A percentile compares a stretch with the other conserved stretches of the same genome.
Conservation (phyloP, 2,888 invertebrate species). For the Ectemnius continuus region DNA sequence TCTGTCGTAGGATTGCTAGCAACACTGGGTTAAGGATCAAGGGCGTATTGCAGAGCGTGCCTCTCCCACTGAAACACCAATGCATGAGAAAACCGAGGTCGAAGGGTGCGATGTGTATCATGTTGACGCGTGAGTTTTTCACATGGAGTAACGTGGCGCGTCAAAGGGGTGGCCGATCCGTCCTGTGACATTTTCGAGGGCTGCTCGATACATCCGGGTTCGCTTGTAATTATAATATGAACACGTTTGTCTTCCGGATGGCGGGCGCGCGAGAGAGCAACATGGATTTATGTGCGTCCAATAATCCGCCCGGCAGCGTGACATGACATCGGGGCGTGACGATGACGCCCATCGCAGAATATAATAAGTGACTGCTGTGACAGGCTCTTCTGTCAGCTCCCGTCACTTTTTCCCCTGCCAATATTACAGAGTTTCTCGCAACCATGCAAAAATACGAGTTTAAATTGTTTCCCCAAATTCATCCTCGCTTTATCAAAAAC, state of each 20-base stretch:
- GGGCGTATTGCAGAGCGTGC: no score
- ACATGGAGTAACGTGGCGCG: no score
- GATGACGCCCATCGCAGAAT: background rate
- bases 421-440: background rate
- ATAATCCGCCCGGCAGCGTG: background rate
- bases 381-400: background rate
- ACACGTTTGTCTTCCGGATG: background rate
- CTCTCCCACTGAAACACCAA: no score
- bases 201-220: background rate
- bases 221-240: constrained; percentile 1
- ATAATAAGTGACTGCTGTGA: constrained; percentile 2
- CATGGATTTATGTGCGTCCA: background rate
- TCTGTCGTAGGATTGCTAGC: no score
- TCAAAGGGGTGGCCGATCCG: no score
- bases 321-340: constrained; percentile 2
- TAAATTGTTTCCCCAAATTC: background rate
- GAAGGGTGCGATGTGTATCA: no score
- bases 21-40: no score
- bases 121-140: no score
- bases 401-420: background rate
- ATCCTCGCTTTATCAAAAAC: background rate
- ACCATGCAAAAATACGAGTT: no score
- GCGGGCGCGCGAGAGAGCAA: background rate
- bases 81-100: no score
- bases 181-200: no score